Base-by-base conservation (phyloP, 2,797 vertebrate species). In the Serranus cabrilla region DNA sequence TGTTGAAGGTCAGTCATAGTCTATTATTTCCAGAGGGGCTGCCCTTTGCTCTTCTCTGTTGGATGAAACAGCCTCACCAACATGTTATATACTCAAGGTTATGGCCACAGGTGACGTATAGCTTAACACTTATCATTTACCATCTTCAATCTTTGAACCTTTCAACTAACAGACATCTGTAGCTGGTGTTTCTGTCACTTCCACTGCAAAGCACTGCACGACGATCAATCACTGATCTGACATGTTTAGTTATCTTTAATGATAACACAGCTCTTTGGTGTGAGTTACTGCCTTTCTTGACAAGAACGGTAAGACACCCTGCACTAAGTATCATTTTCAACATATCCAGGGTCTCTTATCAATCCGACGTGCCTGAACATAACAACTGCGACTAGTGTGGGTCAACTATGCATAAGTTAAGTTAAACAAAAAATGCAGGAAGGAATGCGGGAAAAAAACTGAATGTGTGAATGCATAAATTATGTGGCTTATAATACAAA, bases 31-130 rank as follows among this genome's bases (percentile, higher is more conserved):
- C 20, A 21, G 1, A 27, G 20, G 2, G 4, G 14, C 16, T 68
- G 71, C 17, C 49, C 80, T 82, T 78, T 80, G 51, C 31, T 71
- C 54, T 56, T 25, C 52, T 23, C 10, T 40, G 23, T 23, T 23
- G 14, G 12, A 20, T 25, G 1, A 43, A 56, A 46, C 47, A 34
- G 43, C 18, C 4, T 66, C 20, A 60, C 40, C 43, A 43, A 12
- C 2, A 0, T 14, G 14, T 46, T 5, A 47, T 9, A 34, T 39
- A 34, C 61, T 55, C n/a, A n/a, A 21, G 43, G 37, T 67, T 52
- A 23, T 43, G 5, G 40, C 16, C 4, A 40, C 37, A 11, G 20
- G 50, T 74, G 23, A 45, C 60, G 16, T 52, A 10, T n/a, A 27
- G 4, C 34, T n/a, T 4, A n/a, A 62, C 11, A 21, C 34, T 62